Evolutionary conservation across 2,888 invertebrate species (phyloP).

Genomic region (Mythimna loreyi): DNA sequence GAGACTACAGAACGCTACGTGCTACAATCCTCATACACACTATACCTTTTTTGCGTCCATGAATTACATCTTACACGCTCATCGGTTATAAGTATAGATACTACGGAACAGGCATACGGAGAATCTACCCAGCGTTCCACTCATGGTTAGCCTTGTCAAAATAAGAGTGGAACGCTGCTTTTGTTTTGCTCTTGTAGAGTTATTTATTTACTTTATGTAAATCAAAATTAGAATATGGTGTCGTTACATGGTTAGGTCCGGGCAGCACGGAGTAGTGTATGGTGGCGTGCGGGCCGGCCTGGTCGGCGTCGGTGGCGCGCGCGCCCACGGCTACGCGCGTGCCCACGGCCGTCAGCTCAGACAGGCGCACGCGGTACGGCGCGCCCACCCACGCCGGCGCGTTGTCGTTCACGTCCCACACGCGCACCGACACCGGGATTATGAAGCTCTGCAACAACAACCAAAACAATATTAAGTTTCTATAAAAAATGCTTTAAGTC

Average conservation of each 20-base stretch:
- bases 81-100: no score
- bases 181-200: no score
- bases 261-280: constrained; percentile 95
- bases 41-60: no score
- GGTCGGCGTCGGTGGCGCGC: constrained; percentile 95
- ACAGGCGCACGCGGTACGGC: constrained; percentile 95
- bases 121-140: no score
- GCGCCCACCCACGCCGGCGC: constrained; percentile 95
- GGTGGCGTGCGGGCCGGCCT: constrained; percentile 96
- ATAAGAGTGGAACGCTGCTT: no score
- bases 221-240: background rate
- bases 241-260: constrained; percentile 93
- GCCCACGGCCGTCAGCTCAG: constrained; percentile 94
- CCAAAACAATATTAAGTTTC: background rate
- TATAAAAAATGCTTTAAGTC: no score
- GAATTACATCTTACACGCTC: no score
- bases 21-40: no score
- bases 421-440: constrained; percentile 95
- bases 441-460: constrained; percentile 91
- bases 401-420: constrained; percentile 98
- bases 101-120: no score
- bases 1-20: no score
- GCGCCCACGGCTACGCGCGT: constrained; percentile 95
- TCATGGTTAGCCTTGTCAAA: no score
- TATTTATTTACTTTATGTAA: no score